Evolutionary conservation across 2,797 vertebrate genomes (phyloP).

Genomic region (Artibeus jamaicensis): DNA sequence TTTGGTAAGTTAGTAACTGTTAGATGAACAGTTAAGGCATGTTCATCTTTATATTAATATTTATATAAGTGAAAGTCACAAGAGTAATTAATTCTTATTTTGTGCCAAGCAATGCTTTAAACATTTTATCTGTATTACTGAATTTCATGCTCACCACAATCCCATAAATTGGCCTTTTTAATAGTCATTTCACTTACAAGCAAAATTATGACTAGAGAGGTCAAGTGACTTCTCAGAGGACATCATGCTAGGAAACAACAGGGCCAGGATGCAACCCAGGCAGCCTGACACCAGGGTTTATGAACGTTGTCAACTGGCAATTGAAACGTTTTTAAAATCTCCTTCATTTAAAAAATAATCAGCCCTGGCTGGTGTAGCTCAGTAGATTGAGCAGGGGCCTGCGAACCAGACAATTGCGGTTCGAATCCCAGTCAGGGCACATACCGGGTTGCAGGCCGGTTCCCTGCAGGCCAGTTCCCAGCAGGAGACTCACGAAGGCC

Average conservation of each 20-base stretch:
- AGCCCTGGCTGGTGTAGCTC: too few species aligned
- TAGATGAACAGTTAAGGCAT: background rate
- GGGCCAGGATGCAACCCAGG: background rate
- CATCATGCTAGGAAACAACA: background rate
- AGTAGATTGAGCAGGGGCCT: too few species aligned
- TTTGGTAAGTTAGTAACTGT: background rate
- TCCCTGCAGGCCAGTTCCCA: too few species aligned
- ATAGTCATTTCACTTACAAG: background rate
- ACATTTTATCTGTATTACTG: background rate
- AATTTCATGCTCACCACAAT: background rate
- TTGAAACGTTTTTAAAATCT: background rate
- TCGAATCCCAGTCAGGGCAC: too few species aligned
- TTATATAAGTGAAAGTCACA: background rate
- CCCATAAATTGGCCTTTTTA: background rate
- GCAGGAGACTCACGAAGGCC: too few species aligned
- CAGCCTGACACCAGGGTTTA: background rate
- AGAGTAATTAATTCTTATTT: background rate
- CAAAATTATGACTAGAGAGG: background rate
- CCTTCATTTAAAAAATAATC: background rate
- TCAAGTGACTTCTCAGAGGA: background rate
- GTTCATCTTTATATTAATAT: background rate
- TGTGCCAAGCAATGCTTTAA: background rate
- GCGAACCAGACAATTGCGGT: too few species aligned
- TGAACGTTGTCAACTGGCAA: background rate
- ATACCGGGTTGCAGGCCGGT: too few species aligned